These are phyloP conservation scores for Bradypus variegatus DNA, from an alignment of 2,797 vertebrate genomes.

Conservation along the genomic window DNA sequence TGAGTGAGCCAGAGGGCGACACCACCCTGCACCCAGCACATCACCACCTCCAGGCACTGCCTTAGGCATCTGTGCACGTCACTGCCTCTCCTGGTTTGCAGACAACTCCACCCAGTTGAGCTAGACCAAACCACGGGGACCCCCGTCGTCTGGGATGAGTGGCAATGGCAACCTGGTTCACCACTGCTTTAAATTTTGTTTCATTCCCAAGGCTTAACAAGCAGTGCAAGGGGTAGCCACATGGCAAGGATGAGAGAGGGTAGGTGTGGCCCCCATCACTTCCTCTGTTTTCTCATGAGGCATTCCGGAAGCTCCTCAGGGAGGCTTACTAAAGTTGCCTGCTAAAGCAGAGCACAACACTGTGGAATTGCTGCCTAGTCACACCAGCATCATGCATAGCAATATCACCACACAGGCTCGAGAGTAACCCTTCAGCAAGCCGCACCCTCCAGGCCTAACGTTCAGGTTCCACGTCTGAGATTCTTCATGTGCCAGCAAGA, in stretches of 20 bases:
- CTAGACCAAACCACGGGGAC: neutral
- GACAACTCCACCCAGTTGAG: neutral
- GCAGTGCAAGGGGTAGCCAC: neutral
- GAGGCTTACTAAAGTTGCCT: neutral
- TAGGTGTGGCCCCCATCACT: neutral
- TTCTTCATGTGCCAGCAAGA: neutral
- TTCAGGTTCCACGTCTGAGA: neutral
- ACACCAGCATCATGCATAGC: neutral
- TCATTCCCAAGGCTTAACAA: neutral
- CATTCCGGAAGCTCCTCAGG: neutral
- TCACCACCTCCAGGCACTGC: too few species aligned
- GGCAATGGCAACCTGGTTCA: rapidly evolving
- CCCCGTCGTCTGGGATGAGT: too few species aligned
- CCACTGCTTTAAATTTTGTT: rapidly evolving
- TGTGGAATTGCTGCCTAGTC: rapidly evolving
- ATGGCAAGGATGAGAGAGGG: neutral
- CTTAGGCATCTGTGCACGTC: neutral
- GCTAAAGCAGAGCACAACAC: neutral
- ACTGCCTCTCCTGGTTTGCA: neutral
- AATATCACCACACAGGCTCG: rapidly evolving
- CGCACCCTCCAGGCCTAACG: neutral
- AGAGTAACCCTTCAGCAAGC: neutral
- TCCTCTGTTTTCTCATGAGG: neutral
- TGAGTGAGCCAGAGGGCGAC: rapidly evolving
- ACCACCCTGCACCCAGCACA: neutral